A percentile compares a stretch with the other conserved stretches of the same genome.
These are phyloP conservation scores for Gopherus evgoodei DNA, from an alignment of 2,113 vertebrate genomes.

Conservation along the genomic window DNA sequence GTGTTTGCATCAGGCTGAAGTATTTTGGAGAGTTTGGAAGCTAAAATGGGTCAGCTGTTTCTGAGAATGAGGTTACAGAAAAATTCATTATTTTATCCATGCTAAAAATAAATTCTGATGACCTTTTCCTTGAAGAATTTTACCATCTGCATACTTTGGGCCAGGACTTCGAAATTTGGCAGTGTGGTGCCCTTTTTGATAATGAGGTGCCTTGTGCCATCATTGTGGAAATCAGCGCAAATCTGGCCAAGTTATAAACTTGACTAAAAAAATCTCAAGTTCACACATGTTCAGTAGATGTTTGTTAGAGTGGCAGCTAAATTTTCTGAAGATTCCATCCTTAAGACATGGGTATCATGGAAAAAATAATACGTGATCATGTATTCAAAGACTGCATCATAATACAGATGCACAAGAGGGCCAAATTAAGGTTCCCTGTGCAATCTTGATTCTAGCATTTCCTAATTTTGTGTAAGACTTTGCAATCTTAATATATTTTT, in stretches of 20 bases:
- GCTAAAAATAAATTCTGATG: background rate
- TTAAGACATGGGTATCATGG: background rate
- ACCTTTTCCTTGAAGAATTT: background rate
- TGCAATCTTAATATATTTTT: background rate
- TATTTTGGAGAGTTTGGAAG: background rate
- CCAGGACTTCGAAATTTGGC: background rate
- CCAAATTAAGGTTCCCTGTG: background rate
- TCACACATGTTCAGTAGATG: background rate
- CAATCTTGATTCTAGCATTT: background rate
- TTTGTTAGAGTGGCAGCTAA: background rate
- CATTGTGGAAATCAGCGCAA: background rate
- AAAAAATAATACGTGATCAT: background rate
- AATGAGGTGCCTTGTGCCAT: background rate
- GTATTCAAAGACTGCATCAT: background rate
- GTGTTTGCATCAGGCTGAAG: background rate
- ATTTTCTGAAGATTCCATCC: background rate
- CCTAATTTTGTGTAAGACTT: background rate
- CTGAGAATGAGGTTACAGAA: background rate
- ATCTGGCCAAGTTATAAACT: background rate
- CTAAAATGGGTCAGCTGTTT: background rate
- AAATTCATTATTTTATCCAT: background rate
- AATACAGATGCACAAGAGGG: background rate
- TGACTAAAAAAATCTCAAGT: background rate
- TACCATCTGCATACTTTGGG: background rate
- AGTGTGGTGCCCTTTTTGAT: background rate